A percentile compares a stretch with the other conserved stretches of the same genome.
phyloP scores from a whole-genome alignment of 2,888 invertebrate genomes.

The Eledona agricola region DNA sequence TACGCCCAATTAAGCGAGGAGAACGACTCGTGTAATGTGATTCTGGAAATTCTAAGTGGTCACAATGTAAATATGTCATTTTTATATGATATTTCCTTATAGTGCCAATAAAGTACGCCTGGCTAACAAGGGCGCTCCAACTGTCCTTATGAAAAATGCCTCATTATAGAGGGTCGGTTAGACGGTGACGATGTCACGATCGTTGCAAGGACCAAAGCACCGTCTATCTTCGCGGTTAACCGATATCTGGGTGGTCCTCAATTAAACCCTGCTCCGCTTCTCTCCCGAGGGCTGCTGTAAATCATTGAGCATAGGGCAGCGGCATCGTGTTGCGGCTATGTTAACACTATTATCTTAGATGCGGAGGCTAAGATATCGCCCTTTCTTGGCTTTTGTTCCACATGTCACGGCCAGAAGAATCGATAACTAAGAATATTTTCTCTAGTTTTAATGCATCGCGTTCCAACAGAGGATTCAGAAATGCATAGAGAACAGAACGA shows the following conservation, averaged over 20 bases:
- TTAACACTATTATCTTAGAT: conserved; percentile 40
- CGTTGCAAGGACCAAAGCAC: conserved; percentile 12
- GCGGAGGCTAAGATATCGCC: conserved; percentile 9
- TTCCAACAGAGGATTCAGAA: no score
- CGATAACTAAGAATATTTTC: no score
- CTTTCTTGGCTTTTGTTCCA: conserved; percentile 8
- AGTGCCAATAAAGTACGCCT: conserved; percentile 37
- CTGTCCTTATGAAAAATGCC: conserved; percentile 42
- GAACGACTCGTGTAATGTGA: conserved; percentile 2
- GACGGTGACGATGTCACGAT: conserved; percentile 30
- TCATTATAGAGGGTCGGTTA: conserved; percentile 33
- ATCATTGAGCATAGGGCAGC: conserved; percentile 46
- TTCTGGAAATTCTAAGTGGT: conserved; percentile 7
- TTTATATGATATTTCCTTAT: conserved; percentile 26
- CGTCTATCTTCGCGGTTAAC: conserved; percentile 39
- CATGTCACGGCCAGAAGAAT: not conserved
- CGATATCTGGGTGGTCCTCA: conserved; percentile 46
- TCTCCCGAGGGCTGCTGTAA: conserved; percentile 44
- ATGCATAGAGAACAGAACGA: no score
- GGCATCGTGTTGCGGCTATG: conserved; percentile 45
- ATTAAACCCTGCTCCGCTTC: conserved; percentile 43
- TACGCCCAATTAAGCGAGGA: not conserved
- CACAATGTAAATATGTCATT: conserved; percentile 26
- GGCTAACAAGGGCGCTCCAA: conserved; percentile 42
- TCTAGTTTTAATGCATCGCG: no score